Base-by-base conservation (phyloP, 2,113 vertebrate species). In the Pseudonaja textilis region DNA sequence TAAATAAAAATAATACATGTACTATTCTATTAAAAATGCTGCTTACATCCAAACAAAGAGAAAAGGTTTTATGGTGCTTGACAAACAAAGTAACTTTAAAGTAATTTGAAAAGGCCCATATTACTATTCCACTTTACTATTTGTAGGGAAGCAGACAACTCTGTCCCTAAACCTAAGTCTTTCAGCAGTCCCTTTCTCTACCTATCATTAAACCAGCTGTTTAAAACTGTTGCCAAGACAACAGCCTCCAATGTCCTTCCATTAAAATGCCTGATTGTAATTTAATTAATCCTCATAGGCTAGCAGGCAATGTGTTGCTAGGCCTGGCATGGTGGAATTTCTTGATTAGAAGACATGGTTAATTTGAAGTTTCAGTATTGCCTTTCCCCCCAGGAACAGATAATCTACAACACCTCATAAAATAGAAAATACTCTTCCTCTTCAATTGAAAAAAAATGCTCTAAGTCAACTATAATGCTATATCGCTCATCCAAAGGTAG, bases 251-350 rank as follows among this genome's bases (percentile, higher is more conserved):
- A 96, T 95, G 93, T 54, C 85, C 57, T 89, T 95, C 95, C 92
- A 95, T 95, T 91, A 90, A 95, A 95, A 93, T 61, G 91, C 93
- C 94, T 95, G 89, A 94, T 91, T 94, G 93, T 94, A 94, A 95
- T 95, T 96, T 95, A 96, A 95, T 96, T 95, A 95, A 93, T 95
- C 93, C 94, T 95, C 89, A 85, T 45, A 85, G 88, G 89, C 90
- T 91, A 59, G 93, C 92, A 94, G 93, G 90, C 85, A 85, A 88
- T 91, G 91, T 42, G 81, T 93, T 89, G 91, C 64, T 91, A 69
- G 34, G 81, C 50, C 88, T 90, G 89, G 34, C 52, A 25, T 61
- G 64, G 88, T 69, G 91, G 88, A 57, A 88, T 88, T 88, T 54
- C 85, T 88, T 90, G 42, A 74, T 74, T 85, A 85, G 88, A 91